These are phyloP conservation scores for Tetragonula clypearis DNA, from an alignment of 1,140 invertebrate species.

Conservation along the genomic window DNA sequence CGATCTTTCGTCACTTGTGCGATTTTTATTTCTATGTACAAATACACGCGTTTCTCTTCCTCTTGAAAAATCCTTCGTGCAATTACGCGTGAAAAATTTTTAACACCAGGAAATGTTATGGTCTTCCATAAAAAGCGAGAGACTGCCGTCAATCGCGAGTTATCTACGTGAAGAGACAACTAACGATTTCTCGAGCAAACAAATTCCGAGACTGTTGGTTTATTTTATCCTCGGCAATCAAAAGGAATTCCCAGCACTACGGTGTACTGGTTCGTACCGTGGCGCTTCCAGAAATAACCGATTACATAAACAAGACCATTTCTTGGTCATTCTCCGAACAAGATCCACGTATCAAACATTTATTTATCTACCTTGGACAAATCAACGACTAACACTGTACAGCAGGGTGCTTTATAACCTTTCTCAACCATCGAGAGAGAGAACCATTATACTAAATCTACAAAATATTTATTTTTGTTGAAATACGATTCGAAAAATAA, in stretches of 20 bases:
- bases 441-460: neutral
- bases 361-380: neutral
- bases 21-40: neutral
- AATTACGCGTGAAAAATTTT: too few relatives aligned
- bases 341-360: neutral
- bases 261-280: too few relatives aligned
- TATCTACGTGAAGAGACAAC: neutral
- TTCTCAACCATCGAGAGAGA: neutral
- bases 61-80: neutral
- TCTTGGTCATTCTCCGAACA: neutral
- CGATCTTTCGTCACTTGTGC: neutral
- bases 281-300: neutral
- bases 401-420: too few relatives aligned
- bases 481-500: neutral
- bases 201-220: neutral
- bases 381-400: neutral
- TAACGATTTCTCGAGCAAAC: conserved; percentile 1
- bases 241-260: neutral
- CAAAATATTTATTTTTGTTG: neutral
- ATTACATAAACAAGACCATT: neutral
- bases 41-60: neutral
- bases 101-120: too few relatives aligned
- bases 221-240: neutral
- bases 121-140: neutral
- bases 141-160: neutral